Evolutionary conservation across 2,888 invertebrate genomes (phyloP).

Genomic region (Sinopyrophorus schimmeli): DNA sequence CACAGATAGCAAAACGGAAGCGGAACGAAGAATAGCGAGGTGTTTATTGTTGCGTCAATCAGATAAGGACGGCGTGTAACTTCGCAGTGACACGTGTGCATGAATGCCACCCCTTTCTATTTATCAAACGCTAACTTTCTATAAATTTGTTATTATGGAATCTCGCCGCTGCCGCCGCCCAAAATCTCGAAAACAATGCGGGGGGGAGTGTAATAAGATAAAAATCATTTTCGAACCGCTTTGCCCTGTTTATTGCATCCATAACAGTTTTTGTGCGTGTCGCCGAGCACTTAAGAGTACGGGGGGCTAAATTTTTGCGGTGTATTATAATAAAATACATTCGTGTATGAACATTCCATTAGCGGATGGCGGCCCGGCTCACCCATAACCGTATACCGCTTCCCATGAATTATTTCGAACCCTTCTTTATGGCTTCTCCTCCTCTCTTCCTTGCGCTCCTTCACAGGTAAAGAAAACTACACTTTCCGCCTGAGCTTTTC

Average conservation of each 20-base stretch:
- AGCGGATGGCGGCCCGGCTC: conserved; percentile 35
- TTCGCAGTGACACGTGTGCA: conserved; percentile 29
- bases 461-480: conserved; percentile 28
- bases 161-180: conserved; percentile 21
- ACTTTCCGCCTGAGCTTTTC: conserved; percentile 16
- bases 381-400: conserved; percentile 36
- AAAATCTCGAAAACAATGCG: conserved; percentile 31
- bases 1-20: conserved; percentile 41
- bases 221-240: conserved; percentile 28
- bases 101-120: conserved; percentile 29
- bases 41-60: conserved; percentile 39
- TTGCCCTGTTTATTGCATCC: conserved; percentile 31
- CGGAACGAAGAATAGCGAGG: conserved; percentile 42
- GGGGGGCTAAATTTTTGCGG: conserved; percentile 32
- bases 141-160: conserved; percentile 29
- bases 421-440: conserved; percentile 33
- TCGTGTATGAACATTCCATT: conserved; percentile 35
- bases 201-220: conserved; percentile 27
- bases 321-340: conserved; percentile 35
- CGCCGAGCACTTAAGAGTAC: conserved; percentile 29
- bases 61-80: conserved; percentile 30
- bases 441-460: conserved; percentile 29
- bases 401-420: conserved; percentile 35
- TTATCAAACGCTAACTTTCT: conserved; percentile 26
- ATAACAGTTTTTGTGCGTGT: conserved; percentile 34